phyloP scores from a whole-genome alignment of 2,113 vertebrate genomes.

The Chaenocephalus aceratus region DNA sequence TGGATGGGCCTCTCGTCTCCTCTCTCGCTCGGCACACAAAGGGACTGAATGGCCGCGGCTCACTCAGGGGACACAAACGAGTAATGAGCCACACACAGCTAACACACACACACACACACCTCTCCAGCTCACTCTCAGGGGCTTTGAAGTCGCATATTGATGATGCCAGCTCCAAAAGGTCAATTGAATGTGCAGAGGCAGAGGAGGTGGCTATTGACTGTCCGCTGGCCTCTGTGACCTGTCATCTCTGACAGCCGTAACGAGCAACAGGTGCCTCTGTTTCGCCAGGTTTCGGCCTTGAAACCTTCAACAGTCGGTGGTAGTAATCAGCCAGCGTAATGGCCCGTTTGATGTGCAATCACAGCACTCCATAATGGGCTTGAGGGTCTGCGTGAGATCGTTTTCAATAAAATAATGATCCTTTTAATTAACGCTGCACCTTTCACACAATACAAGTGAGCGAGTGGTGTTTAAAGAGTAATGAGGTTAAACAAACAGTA shows the following conservation, averaged over 20 bases:
- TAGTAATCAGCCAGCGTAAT: conserved; percentile 65
- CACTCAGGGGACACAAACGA: conserved; percentile 76
- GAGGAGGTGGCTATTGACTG: conserved; percentile 68
- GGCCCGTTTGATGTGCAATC: conserved; percentile 69
- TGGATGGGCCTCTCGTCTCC: conserved; percentile 80
- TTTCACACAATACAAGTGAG: conserved; percentile 1
- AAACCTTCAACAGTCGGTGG: conserved; percentile 63
- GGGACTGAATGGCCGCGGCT: conserved; percentile 76
- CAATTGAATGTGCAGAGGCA: conserved; percentile 59
- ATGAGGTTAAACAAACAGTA: background rate
- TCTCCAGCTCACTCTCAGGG: conserved; percentile 61
- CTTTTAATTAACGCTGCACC: conserved; percentile 16
- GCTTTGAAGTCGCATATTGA: conserved; percentile 81
- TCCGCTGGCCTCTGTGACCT: conserved; percentile 63
- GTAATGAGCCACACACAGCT: conserved; percentile 70
- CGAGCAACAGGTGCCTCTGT: conserved; percentile 76
- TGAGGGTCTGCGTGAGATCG: conserved; percentile 38
- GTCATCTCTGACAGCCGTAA: conserved; percentile 68
- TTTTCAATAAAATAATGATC: conserved; percentile 45
- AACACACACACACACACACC: conserved; percentile 20
- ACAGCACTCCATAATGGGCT: conserved; percentile 38
- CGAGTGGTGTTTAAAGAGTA: conserved; percentile 20
- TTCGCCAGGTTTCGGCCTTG: conserved; percentile 42
- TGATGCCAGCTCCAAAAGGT: conserved; percentile 64
- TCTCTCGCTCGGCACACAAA: conserved; percentile 75